These are phyloP conservation scores for Pituophis catenifer DNA, from an alignment of 2,113 vertebrate genomes.

Conservation along the genomic window DNA sequence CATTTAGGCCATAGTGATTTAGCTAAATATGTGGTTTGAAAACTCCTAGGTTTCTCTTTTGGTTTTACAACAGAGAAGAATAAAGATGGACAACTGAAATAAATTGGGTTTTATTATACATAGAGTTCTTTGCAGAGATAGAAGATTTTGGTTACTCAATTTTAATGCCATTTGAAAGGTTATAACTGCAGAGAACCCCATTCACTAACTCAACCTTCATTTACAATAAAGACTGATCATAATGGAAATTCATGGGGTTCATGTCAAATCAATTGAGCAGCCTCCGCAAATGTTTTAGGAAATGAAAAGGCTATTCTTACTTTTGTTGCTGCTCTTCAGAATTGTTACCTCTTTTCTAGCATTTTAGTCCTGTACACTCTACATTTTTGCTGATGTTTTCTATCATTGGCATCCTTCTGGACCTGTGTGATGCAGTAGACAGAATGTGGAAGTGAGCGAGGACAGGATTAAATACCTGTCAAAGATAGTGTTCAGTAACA, in stretches of 20 bases:
- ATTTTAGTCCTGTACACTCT: neutral
- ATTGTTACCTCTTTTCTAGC: neutral
- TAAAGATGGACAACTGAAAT: neutral
- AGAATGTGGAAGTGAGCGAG: neutral
- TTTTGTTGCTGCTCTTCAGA: neutral
- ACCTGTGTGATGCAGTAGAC: neutral
- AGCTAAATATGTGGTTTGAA: constrained; percentile 23
- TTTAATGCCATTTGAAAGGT: constrained; percentile 7
- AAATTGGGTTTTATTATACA: constrained; percentile 8
- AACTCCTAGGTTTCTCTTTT: constrained; percentile 4
- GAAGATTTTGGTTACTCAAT: neutral
- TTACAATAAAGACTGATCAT: neutral
- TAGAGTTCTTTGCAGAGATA: neutral
- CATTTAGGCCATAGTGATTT: constrained; percentile 19
- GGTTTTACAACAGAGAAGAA: constrained; percentile 9
- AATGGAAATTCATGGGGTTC: neutral
- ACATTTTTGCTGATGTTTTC: neutral
- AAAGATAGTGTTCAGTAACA: neutral
- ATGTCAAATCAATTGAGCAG: neutral
- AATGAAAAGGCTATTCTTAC: neutral
- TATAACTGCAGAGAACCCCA: neutral
- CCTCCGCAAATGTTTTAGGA: neutral
- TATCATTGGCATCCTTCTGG: neutral
- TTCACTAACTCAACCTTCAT: neutral
- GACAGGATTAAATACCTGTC: neutral